Conservation (phyloP, 2,113 vertebrate genomes). For the Xerus inauris region DNA sequence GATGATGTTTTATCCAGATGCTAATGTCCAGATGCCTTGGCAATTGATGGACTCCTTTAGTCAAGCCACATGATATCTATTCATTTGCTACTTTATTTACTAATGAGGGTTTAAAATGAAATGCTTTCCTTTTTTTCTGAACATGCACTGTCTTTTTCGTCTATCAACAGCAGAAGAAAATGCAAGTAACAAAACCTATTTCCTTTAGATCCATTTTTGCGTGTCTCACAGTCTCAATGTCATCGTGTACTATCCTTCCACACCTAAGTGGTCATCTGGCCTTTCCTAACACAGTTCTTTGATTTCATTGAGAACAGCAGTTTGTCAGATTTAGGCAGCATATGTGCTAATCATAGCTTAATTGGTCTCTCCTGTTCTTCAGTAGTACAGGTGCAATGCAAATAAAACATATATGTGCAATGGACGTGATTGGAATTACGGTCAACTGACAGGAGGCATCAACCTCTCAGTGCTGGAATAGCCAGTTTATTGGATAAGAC, state of each 20-base stretch:
- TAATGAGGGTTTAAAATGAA: conserved; percentile 3
- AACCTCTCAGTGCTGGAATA: conserved; percentile 57
- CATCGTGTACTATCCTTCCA: neutral
- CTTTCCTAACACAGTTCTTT: conserved; percentile 42
- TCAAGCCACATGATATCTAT: neutral
- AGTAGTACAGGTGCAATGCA: conserved; percentile 74
- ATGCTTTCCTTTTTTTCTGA: neutral
- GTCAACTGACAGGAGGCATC: conserved; percentile 80
- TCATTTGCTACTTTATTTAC: conserved; percentile 2
- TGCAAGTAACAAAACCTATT: neutral
- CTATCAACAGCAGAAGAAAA: neutral
- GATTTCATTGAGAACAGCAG: conserved; percentile 69
- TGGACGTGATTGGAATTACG: conserved; percentile 67
- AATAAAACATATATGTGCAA: conserved; percentile 74
- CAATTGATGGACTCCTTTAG: neutral
- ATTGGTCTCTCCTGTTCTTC: conserved; percentile 72
- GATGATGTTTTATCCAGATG: conserved; percentile 42
- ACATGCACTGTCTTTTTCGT: neutral
- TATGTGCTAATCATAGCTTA: conserved; percentile 77
- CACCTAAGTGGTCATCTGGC: conserved; percentile 51
- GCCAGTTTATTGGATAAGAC: conserved; percentile 78
- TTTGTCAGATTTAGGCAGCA: conserved; percentile 73
- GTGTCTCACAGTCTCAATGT: conserved; percentile 36
- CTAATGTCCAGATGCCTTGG: neutral
- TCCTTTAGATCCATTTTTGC: conserved; percentile 20